Conservation (phyloP, 2,113 vertebrate genomes). For the Pyxicephalus adspersus region DNA sequence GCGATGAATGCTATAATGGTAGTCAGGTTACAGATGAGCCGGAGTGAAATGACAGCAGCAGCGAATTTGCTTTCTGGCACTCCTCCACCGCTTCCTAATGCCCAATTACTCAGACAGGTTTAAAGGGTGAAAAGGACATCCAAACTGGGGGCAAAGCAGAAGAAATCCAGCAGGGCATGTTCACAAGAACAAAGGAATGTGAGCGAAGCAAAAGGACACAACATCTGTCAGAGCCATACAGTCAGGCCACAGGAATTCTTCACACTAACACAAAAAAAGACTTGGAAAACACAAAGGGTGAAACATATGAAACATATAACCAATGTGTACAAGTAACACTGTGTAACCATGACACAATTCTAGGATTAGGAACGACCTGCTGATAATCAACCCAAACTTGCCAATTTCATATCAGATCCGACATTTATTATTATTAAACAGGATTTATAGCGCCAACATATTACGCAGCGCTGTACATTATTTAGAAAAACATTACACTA, state of each 20-base stretch:
- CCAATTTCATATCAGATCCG: too few species aligned
- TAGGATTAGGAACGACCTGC: too few species aligned
- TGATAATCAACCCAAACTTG: too few species aligned
- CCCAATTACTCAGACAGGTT: conserved; percentile 33
- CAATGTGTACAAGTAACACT: too few species aligned
- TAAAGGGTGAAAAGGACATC: conserved; percentile 36
- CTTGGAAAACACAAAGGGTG: background rate
- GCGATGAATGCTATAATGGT: conserved; percentile 43
- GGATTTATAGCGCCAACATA: too few species aligned
- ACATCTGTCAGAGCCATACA: background rate
- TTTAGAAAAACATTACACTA: too few species aligned
- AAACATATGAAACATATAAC: too few species aligned
- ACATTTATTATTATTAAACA: too few species aligned
- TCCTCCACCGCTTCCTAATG: background rate
- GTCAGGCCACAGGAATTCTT: too few species aligned
- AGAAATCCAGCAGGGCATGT: background rate
- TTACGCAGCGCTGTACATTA: too few species aligned
- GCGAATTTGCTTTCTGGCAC: conserved; percentile 44
- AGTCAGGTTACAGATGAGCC: conserved; percentile 39
- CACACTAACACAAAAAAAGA: background rate
- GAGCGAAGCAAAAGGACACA: background rate
- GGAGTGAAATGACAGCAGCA: conserved; percentile 37
- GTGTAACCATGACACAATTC: too few species aligned
- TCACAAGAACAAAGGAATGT: background rate
- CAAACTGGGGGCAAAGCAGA: background rate